These are phyloP conservation scores for Glossophaga mutica DNA, from an alignment of 2,797 vertebrate genomes.

Conservation along the genomic window DNA sequence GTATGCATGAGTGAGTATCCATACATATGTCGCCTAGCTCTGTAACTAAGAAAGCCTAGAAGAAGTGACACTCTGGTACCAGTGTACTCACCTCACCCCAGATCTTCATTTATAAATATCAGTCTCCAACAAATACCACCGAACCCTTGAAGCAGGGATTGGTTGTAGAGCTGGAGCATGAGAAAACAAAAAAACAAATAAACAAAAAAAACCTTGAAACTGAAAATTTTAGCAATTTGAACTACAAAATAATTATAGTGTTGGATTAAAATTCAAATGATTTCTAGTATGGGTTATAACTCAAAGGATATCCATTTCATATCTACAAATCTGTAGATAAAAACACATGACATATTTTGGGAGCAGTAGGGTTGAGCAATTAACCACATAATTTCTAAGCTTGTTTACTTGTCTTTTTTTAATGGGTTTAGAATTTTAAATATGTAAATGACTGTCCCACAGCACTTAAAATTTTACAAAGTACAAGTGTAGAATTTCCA, in stretches of 20 bases:
- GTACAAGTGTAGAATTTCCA: constrained; percentile 47
- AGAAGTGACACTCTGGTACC: not conserved
- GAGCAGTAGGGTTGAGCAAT: not conserved
- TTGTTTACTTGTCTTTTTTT: not conserved
- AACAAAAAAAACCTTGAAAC: not conserved
- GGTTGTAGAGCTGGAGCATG: not conserved
- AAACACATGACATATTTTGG: not conserved
- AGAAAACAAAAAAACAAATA: no score
- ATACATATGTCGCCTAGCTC: not conserved
- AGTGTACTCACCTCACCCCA: not conserved
- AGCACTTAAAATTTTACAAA: constrained; percentile 67
- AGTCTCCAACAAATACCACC: not conserved
- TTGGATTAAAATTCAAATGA: not conserved
- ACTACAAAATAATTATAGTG: not conserved
- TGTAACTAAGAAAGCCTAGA: not conserved
- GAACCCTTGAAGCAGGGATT: not conserved
- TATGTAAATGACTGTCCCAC: not conserved
- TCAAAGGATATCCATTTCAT: not conserved
- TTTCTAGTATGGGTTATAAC: not conserved
- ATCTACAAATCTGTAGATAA: not conserved
- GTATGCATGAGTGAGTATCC: not conserved
- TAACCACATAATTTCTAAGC: not conserved
- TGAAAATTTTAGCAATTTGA: not conserved
- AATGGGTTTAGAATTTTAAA: not conserved
- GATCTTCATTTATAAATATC: not conserved